Base-by-base conservation (phyloP, 2,888 invertebrate species). In the Eupeodes luniger region DNA sequence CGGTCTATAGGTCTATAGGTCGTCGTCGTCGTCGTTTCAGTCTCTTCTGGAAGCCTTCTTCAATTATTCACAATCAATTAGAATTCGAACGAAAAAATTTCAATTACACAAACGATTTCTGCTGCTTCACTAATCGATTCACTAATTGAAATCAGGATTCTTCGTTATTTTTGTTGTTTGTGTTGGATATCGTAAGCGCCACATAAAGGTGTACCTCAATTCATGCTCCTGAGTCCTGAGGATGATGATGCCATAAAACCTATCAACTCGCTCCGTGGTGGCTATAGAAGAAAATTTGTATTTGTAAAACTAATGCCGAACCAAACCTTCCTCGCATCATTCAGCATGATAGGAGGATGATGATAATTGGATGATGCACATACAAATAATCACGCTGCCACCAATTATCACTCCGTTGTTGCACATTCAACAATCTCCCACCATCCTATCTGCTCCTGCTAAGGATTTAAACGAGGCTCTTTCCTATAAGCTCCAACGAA, bases 121-220 rank as follows among this genome's bases (percentile, higher is more conserved):
- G 78, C 69, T 61, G 79, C 40, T 70, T 51, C 51, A 55, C n/a
- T 77, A 81, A 85, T 77, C 75, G 84, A 84, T 78, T 82, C 67
- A 82, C 74, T 82, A 82, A 86, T 82, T 82, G 74, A 79, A 86
- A 82, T 86, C 78, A 27, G 34, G 75, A 78, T 79, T 57, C 40
- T 40, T 40, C 40, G 40, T 5, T 40, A 40, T 27, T 27, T 27
- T 27, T 40, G 40, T 5, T 40, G 40, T 5, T 40, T 5, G 40
- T 40, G 6, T 5, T 40, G 40, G 40, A 4, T 5, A 40, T 40
- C 34, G 10, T 47, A 27, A 27, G 2, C 27, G 49, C 34, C 14
- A 4, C 5, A 12, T 10, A 36, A 14, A n/a, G 75, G 47, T 61
- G 51, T 34, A 69, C 69, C 51, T 78, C 66, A 51, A 34, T 34